Conservation (phyloP, 2,797 vertebrate genomes). For the Synanceia verrucosa region DNA sequence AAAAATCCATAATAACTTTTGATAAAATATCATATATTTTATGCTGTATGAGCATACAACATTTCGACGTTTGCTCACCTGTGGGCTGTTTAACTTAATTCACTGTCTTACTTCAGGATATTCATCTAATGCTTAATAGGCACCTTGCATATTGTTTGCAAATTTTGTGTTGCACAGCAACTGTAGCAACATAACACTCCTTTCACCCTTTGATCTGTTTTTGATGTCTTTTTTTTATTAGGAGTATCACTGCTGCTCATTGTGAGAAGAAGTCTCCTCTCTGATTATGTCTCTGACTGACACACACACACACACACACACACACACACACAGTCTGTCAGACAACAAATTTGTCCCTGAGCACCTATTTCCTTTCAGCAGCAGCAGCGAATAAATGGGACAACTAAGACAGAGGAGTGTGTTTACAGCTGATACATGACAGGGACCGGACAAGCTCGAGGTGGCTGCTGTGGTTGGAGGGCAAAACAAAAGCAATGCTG, state of each 20-base stretch:
- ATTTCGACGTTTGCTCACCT: no score
- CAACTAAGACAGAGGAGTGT: conserved; percentile 49
- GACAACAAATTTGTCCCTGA: conserved; percentile 36
- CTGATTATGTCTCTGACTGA: conserved; percentile 38
- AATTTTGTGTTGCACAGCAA: conserved; percentile 48
- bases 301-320: conserved; percentile 1
- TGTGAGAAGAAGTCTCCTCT: conserved; percentile 32
- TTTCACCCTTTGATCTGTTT: conserved; percentile 37
- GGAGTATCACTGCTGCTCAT: conserved; percentile 22
- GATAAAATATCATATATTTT: no score
- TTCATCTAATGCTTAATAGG: conserved; percentile 3
- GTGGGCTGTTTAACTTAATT: conserved; percentile 5
- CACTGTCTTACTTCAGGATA: conserved; percentile 15
- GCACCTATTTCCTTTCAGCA: conserved; percentile 36
- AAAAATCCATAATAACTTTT: no score
- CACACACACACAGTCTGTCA: conserved; percentile 7
- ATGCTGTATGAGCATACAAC: no score
- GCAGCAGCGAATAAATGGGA: conserved; percentile 49
- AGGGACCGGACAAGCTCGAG: conserved; percentile 49
- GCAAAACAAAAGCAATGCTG: conserved; percentile 67
- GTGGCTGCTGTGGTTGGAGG: conserved; percentile 67
- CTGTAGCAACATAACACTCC: conserved; percentile 8
- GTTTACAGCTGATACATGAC: conserved; percentile 63
- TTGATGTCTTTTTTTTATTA: conserved; percentile 30
- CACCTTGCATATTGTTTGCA: conserved; percentile 4